Evolutionary conservation across 2,888 invertebrate species (phyloP).

Genomic region (Myopa tessellatipennis): DNA sequence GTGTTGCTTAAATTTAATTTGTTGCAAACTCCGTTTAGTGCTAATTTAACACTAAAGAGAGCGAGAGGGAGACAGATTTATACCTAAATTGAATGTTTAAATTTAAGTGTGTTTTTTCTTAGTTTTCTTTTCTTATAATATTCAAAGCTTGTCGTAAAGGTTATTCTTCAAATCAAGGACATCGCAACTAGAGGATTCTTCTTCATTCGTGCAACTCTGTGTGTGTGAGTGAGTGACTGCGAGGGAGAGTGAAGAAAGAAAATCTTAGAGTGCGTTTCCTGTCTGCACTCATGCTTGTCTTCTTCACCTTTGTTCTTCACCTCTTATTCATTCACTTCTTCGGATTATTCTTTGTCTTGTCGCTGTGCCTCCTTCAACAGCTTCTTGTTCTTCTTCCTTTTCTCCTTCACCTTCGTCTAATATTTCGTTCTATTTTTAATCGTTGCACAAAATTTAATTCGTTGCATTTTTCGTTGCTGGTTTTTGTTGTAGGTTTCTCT

Average conservation of each 20-base stretch:
- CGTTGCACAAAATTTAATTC: slow-evolving; percentile 22
- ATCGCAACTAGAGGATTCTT: not conserved
- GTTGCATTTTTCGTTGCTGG: slow-evolving; percentile 22
- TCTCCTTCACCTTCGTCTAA: not conserved
- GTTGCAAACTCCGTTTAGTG: not conserved
- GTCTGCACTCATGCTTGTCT: slow-evolving; percentile 26
- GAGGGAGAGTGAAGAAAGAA: slow-evolving; percentile 4
- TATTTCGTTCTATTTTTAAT: slow-evolving; percentile 4
- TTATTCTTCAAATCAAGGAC: slow-evolving; percentile 12
- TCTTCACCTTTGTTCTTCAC: not conserved
- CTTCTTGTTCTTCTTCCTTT: not conserved
- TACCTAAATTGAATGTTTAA: not conserved
- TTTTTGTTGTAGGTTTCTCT: not conserved
- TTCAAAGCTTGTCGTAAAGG: not conserved
- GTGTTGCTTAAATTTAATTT: not conserved
- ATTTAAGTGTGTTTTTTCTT: not conserved
- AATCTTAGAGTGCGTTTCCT: slow-evolving; percentile 27
- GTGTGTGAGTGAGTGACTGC: not conserved
- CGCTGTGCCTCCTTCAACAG: not conserved
- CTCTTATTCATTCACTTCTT: not conserved
- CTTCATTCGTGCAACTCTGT: not conserved
- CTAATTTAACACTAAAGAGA: slow-evolving; percentile 6
- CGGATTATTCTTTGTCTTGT: not conserved
- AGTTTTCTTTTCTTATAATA: not conserved
- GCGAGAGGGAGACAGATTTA: not conserved